Evolutionary conservation across 2,113 vertebrate genomes (phyloP).

Genomic region (Geococcyx californianus): DNA sequence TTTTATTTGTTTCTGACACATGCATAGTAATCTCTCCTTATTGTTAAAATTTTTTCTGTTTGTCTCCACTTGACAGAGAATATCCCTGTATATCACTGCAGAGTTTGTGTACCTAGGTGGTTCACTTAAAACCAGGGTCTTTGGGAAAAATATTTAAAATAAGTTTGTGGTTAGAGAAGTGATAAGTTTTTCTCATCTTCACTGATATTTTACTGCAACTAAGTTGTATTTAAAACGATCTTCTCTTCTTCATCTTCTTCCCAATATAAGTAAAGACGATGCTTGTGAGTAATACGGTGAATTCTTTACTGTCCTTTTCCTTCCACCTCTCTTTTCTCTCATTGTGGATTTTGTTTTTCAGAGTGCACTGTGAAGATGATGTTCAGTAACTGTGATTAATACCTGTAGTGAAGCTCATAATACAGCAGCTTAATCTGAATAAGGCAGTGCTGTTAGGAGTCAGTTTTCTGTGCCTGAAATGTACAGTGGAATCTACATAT

Average conservation of each 20-base stretch:
- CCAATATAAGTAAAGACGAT: not conserved
- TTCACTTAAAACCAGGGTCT: not conserved
- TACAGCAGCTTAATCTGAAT: not conserved
- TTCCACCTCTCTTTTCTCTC: not conserved
- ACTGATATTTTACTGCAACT: not conserved
- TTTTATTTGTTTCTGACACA: not conserved
- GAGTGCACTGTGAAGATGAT: not conserved
- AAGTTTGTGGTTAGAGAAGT: not conserved
- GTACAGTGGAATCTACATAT: not conserved
- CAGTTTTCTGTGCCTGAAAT: not conserved
- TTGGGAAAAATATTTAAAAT: not conserved
- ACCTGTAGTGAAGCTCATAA: not conserved
- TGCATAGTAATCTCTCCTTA: not conserved
- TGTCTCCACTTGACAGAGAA: not conserved
- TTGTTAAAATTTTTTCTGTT: not conserved
- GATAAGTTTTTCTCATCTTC: rapidly evolving
- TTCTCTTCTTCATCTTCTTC: not conserved
- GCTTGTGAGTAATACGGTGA: not conserved
- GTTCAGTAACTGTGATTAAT: not conserved
- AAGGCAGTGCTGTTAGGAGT: not conserved
- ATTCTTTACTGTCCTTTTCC: not conserved
- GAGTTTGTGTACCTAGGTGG: not conserved
- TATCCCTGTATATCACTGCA: not conserved
- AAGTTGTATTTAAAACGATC: not conserved
- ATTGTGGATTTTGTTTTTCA: not conserved